phyloP scores from a whole-genome alignment of 2,888 invertebrate species.

The Plebejus melissa region DNA sequence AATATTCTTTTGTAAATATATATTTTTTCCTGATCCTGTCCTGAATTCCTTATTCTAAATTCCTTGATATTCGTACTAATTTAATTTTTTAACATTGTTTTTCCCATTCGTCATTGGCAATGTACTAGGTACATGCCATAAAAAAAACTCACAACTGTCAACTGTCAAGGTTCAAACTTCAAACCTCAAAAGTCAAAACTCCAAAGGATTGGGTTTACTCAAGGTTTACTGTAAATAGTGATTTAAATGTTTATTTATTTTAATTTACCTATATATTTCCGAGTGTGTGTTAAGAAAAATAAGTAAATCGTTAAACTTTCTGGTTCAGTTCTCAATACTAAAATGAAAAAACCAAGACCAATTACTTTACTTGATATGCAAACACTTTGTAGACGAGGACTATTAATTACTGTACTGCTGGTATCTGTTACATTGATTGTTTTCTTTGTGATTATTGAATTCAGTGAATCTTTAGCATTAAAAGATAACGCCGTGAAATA shows the following conservation, averaged over 20 bases:
- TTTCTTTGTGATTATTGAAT: background rate
- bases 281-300: background rate
- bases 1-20: no score
- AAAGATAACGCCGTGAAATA: background rate
- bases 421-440: constrained; percentile 1
- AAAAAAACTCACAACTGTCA: background rate
- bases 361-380: constrained; percentile 3
- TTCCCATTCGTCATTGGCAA: no score
- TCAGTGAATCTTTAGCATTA: background rate
- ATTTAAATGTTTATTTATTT: background rate
- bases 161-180: background rate
- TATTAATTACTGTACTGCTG: constrained; percentile 8
- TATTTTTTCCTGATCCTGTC: no score
- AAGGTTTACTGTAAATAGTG: background rate
- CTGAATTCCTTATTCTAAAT: no score
- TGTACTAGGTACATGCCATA: no score
- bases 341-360: constrained; percentile 3
- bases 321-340: background rate
- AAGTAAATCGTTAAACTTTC: background rate
- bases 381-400: constrained; percentile 4
- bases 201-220: no score
- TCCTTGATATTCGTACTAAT: no score
- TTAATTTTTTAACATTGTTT: no score
- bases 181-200: no score
- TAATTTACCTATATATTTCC: background rate